Evolutionary conservation across 1,140 invertebrate genomes (phyloP).

Genomic region (Andrena cerasifolii): DNA sequence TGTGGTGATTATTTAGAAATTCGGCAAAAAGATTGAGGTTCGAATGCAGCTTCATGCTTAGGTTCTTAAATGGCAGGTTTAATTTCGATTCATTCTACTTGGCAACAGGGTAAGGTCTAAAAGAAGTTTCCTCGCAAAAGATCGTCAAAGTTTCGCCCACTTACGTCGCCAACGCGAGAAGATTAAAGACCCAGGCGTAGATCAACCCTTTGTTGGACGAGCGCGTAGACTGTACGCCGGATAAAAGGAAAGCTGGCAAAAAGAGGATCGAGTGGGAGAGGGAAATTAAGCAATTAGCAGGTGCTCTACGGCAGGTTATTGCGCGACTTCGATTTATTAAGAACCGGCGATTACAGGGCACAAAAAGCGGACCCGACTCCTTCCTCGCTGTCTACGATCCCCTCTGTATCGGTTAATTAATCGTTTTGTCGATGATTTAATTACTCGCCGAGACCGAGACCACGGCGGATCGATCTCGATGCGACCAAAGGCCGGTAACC

Average conservation of each 20-base stretch:
- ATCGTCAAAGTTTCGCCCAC: no score
- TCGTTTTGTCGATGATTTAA: slow-evolving; percentile 26
- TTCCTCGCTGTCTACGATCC: background rate
- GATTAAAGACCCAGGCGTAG: no score
- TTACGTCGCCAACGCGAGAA: no score
- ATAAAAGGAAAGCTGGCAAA: background rate
- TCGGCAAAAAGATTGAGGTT: no score
- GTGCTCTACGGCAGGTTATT: slow-evolving; percentile 8
- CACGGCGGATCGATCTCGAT: background rate
- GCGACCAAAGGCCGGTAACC: background rate
- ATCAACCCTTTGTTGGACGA: background rate
- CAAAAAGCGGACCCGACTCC: slow-evolving; percentile 2
- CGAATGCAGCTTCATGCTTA: no score
- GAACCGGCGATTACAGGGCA: slow-evolving; percentile 20
- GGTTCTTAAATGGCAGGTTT: no score
- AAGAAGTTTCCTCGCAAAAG: no score
- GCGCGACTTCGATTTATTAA: slow-evolving; percentile 31
- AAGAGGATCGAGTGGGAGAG: background rate
- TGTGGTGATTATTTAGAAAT: no score
- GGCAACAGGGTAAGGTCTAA: no score
- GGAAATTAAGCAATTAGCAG: slow-evolving; percentile 6
- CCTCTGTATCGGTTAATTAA: slow-evolving; percentile 19
- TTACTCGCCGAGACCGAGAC: background rate
- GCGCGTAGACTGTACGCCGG: no score
- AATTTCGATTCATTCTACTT: no score